Evolutionary conservation across 2,888 invertebrate species (phyloP).

Genomic region (Acanthosepion esculentum): DNA sequence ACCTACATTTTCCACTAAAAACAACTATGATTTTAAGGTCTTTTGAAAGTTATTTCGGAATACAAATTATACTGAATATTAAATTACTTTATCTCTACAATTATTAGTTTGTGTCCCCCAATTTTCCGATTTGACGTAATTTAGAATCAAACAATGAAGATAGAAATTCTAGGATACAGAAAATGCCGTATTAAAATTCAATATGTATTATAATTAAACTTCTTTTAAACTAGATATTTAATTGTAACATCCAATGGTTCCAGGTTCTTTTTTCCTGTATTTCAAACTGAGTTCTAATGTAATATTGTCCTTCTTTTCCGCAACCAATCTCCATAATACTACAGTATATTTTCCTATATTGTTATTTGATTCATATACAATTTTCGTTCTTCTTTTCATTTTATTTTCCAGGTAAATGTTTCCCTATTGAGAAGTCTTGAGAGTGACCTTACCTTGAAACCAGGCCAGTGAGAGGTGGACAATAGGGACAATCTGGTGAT

Average conservation of each 20-base stretch:
- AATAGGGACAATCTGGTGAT: neutral
- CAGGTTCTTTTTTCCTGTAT: neutral
- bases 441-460: neutral
- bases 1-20: neutral
- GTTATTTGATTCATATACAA: neutral
- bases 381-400: neutral
- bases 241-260: neutral
- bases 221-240: neutral
- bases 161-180: neutral
- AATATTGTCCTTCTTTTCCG: neutral
- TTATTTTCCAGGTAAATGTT: neutral
- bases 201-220: neutral
- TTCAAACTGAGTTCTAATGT: neutral
- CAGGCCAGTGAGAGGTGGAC: conserved; percentile 33
- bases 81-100: neutral
- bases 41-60: neutral
- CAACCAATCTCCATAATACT: neutral
- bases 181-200: neutral
- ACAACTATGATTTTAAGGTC: neutral
- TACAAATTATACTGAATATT: neutral
- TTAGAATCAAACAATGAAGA: neutral
- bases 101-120: neutral
- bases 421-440: neutral
- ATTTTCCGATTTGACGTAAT: neutral
- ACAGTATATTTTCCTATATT: neutral